Conservation (phyloP, 2,797 vertebrate genomes). For the Takifugu rubripes region DNA sequence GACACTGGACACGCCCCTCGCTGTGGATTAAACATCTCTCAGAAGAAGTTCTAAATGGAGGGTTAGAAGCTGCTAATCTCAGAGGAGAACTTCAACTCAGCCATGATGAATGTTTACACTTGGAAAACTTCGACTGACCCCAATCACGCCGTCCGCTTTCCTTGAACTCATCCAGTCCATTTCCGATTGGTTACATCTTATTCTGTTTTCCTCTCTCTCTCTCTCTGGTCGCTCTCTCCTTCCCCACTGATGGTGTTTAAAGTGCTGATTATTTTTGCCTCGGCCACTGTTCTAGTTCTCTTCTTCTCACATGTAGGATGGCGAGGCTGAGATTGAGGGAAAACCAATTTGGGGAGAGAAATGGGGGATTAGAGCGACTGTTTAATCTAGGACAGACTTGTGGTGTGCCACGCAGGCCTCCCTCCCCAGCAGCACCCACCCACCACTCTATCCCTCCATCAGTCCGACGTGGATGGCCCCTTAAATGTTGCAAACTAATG, state of each 20-base stretch:
- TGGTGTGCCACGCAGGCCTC: constrained; percentile 56
- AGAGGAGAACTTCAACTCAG: background rate
- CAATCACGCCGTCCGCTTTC: constrained; percentile 41
- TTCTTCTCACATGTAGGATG: constrained; percentile 68
- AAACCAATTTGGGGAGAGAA: constrained; percentile 75
- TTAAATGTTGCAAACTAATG: constrained; percentile 77
- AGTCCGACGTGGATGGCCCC: constrained; percentile 67
- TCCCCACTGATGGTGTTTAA: constrained; percentile 58
- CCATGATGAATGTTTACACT: constrained; percentile 29
- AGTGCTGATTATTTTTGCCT: constrained; percentile 65
- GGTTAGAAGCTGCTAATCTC: too few species aligned
- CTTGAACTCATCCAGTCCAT: constrained; percentile 40
- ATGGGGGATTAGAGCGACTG: constrained; percentile 74
- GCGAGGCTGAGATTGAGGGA: constrained; percentile 73
- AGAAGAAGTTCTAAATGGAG: too few species aligned
- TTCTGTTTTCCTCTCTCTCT: background rate
- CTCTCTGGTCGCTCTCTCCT: constrained; percentile 9
- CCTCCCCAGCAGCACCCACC: constrained; percentile 36
- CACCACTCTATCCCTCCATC: constrained; percentile 55
- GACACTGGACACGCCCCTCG: too few species aligned
- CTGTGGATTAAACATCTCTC: too few species aligned
- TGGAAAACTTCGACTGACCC: constrained; percentile 48
- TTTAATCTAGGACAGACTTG: constrained; percentile 80
- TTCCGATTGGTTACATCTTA: constrained; percentile 49
- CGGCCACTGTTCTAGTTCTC: constrained; percentile 55